A percentile compares a stretch with the other conserved stretches of the same genome.
These are phyloP conservation scores for Chionoecetes opilio DNA, from an alignment of 1,140 invertebrate species.

Conservation along the genomic window DNA sequence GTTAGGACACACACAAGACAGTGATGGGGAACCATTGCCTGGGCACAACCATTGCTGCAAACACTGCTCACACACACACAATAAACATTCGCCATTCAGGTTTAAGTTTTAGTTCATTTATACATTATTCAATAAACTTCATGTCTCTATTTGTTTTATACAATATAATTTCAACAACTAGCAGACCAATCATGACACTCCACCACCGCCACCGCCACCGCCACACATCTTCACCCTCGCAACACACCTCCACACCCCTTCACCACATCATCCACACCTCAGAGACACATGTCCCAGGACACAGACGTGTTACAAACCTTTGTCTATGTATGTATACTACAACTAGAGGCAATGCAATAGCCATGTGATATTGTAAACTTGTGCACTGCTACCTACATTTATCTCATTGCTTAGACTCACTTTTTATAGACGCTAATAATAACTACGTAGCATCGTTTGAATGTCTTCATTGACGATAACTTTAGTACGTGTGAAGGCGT, in stretches of 20 bases:
- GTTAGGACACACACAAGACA: not conserved
- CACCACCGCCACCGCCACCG: not conserved
- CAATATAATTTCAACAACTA: slow-evolving; percentile 31
- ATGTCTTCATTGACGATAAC: not conserved
- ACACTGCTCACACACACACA: not conserved
- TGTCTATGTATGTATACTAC: slow-evolving; percentile 1
- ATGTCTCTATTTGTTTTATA: not conserved
- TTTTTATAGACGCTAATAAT: not conserved
- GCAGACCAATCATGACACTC: not conserved
- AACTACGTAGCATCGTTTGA: too few species aligned
- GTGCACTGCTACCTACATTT: slow-evolving; percentile 13
- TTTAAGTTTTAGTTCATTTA: not conserved
- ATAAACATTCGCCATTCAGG: not conserved
- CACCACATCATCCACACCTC: slow-evolving; percentile 58
- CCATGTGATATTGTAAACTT: slow-evolving; percentile 53
- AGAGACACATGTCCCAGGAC: slow-evolving; percentile 24
- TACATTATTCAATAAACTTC: not conserved
- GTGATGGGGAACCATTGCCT: slow-evolving; percentile 15
- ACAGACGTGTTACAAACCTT: not conserved
- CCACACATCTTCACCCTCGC: not conserved
- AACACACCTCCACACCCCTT: not conserved
- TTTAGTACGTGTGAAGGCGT: not conserved
- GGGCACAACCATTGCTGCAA: not conserved
- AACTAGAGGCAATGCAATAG: slow-evolving; percentile 41
- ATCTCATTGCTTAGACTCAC: not conserved